Percentiles rank a stretch among this genome's conserved stretches.
These are phyloP conservation scores for Hoplostethus atlanticus DNA, from an alignment of 2,797 vertebrate genomes.

Conservation along the genomic window DNA sequence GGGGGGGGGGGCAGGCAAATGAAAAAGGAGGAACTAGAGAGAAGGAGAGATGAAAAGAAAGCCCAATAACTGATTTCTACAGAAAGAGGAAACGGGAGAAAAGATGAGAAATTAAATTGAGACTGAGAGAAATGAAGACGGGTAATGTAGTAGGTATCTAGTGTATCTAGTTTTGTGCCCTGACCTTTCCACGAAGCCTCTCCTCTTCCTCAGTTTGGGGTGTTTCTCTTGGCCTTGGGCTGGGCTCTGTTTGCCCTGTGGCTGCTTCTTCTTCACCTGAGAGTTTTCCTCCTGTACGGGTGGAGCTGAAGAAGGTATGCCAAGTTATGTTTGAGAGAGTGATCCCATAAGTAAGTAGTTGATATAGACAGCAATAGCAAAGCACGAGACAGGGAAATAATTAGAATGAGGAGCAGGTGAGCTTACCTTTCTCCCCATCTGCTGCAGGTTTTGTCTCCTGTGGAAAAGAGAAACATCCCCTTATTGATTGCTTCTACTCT, in stretches of 20 bases:
- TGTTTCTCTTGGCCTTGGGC: constrained; percentile 83
- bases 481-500: background rate
- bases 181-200: constrained; percentile 94
- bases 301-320: constrained; percentile 40
- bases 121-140: background rate
- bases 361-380: background rate
- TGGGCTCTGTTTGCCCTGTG: constrained; percentile 79
- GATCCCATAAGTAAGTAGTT: background rate
- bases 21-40: background rate
- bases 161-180: constrained; percentile 33
- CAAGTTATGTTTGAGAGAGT: rapidly evolving
- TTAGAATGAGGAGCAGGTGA: background rate
- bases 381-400: background rate
- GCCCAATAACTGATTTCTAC: no score
- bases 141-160: constrained; percentile 27
- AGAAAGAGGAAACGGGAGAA: no score
- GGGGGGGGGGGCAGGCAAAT: background rate
- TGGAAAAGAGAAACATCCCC: background rate
- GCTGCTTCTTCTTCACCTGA: constrained; percentile 79
- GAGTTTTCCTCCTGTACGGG: constrained; percentile 82
- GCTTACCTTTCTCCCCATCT: constrained; percentile 72
- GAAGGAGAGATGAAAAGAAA: background rate
- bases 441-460: constrained; percentile 66
- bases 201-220: constrained; percentile 88
- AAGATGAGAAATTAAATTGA: background rate